Evolutionary conservation across 2,888 invertebrate genomes (phyloP), one percentile per base, ranked within the genome.

Genomic region (Caenorhabditis japonica): DNA sequence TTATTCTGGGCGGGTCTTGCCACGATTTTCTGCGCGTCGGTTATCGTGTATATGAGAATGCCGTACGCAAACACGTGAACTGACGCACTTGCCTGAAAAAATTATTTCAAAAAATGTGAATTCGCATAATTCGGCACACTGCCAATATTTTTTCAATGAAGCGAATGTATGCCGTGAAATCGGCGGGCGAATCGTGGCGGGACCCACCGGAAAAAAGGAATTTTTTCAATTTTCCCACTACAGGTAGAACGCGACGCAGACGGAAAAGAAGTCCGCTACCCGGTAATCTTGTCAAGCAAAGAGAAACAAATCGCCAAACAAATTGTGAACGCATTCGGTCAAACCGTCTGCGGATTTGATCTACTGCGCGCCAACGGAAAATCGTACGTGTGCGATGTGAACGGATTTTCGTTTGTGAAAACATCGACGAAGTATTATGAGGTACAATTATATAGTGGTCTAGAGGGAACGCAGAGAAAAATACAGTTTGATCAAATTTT

Each of bases 361-460:
- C 91, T 99, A 76, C 90, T 99, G 56, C 82, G 97, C 88, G 97
- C 99, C 19, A 97, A 95, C 90, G 99, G 99, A 51, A 94, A 95
- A 89, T 97, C 97, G 0, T 99, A 94, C 89, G 99, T 99, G 0
- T 99, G 99, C 90, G 99, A 99, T 90, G 99, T 99, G 3, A 99
- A 99, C 89, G 99, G 99, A 0, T 99, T 99, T 89, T 97, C 97
- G 88, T 99, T 99, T 89, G 99, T 99, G 25, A 99, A 99, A 89
- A 99, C 97, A 88, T 97, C 97, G 0, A 94, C 94, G 89, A 99
- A 99, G 88, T 99, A 99, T 90, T 99, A 99, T 88, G 99, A 99
- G 69, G 81, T 81, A 17, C 27, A 41, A 2, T 8, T 17, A 25
- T n/a, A n/a, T n/a, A n/a, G n/a, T n/a, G n/a, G n/a, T n/a, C n/a